Evolutionary conservation across 2,888 invertebrate genomes (phyloP), one percentile per base, ranked within the genome.

Genomic region (Himalopsyche anomala): DNA sequence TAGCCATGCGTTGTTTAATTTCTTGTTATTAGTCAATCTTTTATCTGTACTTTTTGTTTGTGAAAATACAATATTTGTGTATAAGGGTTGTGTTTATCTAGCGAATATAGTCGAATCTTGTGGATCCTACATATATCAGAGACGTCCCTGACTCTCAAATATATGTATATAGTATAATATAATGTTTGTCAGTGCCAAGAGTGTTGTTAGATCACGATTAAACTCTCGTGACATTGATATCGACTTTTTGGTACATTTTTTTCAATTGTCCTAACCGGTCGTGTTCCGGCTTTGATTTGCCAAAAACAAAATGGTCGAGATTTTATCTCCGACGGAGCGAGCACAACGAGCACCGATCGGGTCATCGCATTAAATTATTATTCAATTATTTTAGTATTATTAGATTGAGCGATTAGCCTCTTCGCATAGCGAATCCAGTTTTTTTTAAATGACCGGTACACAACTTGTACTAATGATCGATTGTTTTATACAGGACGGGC

Each of bases 181-280:
- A 69, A 69, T 38, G 74, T 74, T 15, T 74, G 36, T 74, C 74
- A 74, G 74, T 74, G 74, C 51, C 38, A 1, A 8, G 74, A 82
- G 82, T 82, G 19, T 82, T 82, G 54, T 82, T 28, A 42, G 45
- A 83, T 69, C 83, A 69, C 83, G 83, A 83, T 69, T 55, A 55
- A 56, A 55, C 55, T 82, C 82, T 82, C 83, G 83, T 83, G 83
- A 83, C 83, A 83, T 83, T 83, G 83, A 83, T 83, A 83, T 83
- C 83, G 62, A 69, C 74, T 83, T 83, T 83, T 83, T 83, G 19
- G 15, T n/a, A 81, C 54, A 17, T 86, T 84, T 84, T 84, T 85
- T 87, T 86, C 86, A 87, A 88, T 88, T 86, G 85, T 84, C 56
- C 86, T 79, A 74, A 38, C 74, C 74, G 38, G 74, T 82, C 81